Conservation (phyloP, 2,113 vertebrate genomes). For the Xyliphius kryptos region DNA sequence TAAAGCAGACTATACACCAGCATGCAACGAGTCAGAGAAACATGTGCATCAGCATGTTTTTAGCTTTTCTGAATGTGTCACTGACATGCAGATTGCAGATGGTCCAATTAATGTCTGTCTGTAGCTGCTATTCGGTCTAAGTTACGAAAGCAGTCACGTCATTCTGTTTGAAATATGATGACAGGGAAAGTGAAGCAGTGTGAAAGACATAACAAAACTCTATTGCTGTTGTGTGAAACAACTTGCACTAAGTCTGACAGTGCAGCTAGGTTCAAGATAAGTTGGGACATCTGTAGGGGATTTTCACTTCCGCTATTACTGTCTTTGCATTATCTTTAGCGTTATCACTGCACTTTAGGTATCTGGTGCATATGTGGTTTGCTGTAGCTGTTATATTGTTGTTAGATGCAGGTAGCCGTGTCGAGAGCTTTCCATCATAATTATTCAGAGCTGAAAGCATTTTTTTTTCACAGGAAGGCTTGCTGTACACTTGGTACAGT, state of each 20-base stretch:
- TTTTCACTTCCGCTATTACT: background rate
- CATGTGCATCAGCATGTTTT: slow-evolving; percentile 3
- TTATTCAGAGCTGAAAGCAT: too few species aligned
- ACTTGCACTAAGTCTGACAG: background rate
- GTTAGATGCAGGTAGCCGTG: too few species aligned
- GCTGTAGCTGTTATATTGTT: too few species aligned
- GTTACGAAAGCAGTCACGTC: background rate
- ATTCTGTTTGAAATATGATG: slow-evolving; percentile 1
- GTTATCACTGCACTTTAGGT: background rate
- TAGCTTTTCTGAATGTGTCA: slow-evolving; percentile 6
- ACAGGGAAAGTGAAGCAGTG: background rate
- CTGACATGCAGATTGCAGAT: slow-evolving; percentile 10
- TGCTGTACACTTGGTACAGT: too few species aligned
- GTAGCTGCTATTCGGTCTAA: slow-evolving; percentile 1
- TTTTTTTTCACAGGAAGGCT: too few species aligned
- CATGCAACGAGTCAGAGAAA: background rate
- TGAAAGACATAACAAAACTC: background rate
- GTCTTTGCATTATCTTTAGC: background rate
- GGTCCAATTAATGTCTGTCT: slow-evolving; percentile 17
- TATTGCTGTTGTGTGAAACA: background rate
- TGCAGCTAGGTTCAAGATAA: background rate
- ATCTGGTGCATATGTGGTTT: too few species aligned
- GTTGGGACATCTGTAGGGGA: slow-evolving; percentile 4
- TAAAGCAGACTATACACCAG: slow-evolving; percentile 4
- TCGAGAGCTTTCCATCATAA: too few species aligned